Conservation (phyloP, 1,140 invertebrate genomes). For the Phymorhynchus buccinoides region DNA sequence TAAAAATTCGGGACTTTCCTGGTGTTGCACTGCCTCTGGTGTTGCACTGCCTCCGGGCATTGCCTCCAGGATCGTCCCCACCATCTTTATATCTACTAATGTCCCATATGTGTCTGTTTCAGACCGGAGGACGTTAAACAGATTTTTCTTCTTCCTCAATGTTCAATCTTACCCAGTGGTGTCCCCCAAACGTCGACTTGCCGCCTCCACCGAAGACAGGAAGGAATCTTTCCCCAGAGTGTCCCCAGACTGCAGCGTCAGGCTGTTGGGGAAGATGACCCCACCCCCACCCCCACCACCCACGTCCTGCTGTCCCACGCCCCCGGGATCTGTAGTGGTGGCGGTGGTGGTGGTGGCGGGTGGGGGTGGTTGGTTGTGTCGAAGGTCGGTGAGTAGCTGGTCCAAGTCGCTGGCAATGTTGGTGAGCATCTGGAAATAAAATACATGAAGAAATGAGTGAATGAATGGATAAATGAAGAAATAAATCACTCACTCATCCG, state of each 20-base stretch:
- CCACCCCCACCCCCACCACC: not conserved
- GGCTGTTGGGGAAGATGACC: not conserved
- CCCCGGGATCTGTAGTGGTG: not conserved
- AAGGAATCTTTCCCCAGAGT: slow-evolving; percentile 36
- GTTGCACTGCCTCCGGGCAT: too few relatives aligned
- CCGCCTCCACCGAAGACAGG: slow-evolving; percentile 28
- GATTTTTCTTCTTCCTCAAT: too few relatives aligned
- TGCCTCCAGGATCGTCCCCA: too few relatives aligned
- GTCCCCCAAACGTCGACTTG: not conserved
- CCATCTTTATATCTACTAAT: too few relatives aligned
- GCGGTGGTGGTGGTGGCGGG: not conserved
- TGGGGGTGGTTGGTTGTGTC: slow-evolving; percentile 64
- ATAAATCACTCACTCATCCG: not conserved
- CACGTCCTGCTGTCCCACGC: not conserved
- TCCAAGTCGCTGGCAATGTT: slow-evolving; percentile 82
- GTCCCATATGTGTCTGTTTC: too few relatives aligned
- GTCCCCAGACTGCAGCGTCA: slow-evolving; percentile 31
- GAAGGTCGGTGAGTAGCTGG: slow-evolving; percentile 82
- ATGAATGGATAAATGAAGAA: not conserved
- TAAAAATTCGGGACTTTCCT: too few relatives aligned
- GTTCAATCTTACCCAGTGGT: slow-evolving; percentile 31
- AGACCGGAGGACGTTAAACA: too few relatives aligned
- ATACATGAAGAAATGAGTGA: not conserved
- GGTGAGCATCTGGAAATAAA: slow-evolving; percentile 79
- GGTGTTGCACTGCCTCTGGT: too few relatives aligned